Percentiles rank a stretch among this genome's conserved stretches.
Conservation (phyloP, 2,113 vertebrate species). For the Trogon surrucura region DNA sequence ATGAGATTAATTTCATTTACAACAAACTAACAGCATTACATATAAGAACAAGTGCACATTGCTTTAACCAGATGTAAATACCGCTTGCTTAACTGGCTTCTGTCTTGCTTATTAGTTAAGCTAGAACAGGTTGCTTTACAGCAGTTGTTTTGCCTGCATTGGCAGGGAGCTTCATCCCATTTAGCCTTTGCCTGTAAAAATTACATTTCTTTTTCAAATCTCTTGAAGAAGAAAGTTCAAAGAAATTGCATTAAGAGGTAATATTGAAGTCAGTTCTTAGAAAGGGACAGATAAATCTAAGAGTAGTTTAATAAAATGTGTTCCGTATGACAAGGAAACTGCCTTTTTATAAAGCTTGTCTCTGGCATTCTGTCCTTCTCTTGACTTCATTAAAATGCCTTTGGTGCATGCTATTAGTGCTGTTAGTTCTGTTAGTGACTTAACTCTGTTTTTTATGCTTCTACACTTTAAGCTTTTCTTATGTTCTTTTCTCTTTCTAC, state of each 20-base stretch:
- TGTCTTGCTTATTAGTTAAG: constrained; percentile 48
- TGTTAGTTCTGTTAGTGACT: constrained; percentile 70
- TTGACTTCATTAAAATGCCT: constrained; percentile 70
- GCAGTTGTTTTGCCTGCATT: constrained; percentile 15
- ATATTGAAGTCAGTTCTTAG: neutral
- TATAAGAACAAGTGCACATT: constrained; percentile 68
- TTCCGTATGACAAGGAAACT: neutral
- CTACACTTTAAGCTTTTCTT: constrained; percentile 71
- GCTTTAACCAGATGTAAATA: constrained; percentile 80
- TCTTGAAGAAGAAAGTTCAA: neutral
- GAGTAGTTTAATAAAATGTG: neutral
- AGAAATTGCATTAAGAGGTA: neutral
- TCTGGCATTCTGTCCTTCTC: constrained; percentile 58
- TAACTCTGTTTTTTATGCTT: constrained; percentile 68
- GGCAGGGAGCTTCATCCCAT: neutral
- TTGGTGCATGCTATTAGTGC: constrained; percentile 71
- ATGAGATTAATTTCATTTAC: constrained; percentile 81
- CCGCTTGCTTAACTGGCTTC: constrained; percentile 77
- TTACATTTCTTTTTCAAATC: neutral
- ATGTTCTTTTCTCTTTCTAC: constrained; percentile 82
- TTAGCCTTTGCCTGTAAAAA: constrained; percentile 34
- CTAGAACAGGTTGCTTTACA: neutral
- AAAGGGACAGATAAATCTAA: neutral
- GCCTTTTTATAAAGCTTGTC: constrained; percentile 15
- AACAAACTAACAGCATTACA: constrained; percentile 77